A percentile compares a stretch with the other conserved stretches of the same genome.
Evolutionary conservation across 2,888 invertebrate genomes (phyloP).

Genomic region (Polyploca ridens): DNA sequence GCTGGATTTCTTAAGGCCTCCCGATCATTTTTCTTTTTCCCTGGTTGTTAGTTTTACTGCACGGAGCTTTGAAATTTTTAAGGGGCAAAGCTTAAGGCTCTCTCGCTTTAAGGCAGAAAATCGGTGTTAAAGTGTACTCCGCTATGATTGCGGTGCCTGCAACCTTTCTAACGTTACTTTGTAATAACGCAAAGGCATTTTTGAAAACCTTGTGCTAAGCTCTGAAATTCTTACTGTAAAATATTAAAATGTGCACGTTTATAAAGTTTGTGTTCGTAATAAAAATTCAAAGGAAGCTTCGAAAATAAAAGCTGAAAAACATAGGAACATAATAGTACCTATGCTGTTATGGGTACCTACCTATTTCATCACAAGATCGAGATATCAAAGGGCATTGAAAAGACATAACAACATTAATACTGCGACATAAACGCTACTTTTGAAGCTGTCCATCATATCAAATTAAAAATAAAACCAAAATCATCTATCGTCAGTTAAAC

Average conservation of each 20-base stretch:
- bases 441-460: no score
- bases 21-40: conserved; percentile 48
- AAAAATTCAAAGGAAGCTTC: no score
- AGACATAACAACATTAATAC: no score
- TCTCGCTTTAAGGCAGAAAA: conserved; percentile 11
- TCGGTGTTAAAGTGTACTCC: conserved; percentile 13
- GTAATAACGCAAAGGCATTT: conserved; percentile 8
- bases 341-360: no score
- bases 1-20: conserved; percentile 48
- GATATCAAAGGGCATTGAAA: no score
- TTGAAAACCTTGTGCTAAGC: background rate
- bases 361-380: no score
- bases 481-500: no score
- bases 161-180: conserved; percentile 10
- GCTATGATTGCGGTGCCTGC: conserved; percentile 9
- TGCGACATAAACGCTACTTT: no score
- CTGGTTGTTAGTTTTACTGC: conserved; percentile 42
- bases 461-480: no score
- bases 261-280: no score
- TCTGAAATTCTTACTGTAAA: background rate
- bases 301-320: no score
- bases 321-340: no score
- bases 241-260: background rate
- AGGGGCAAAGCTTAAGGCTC: conserved; percentile 17
- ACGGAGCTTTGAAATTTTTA: conserved; percentile 47